phyloP scores from a whole-genome alignment of 1,140 invertebrate species.

The Drosophila nigrodunni region DNA sequence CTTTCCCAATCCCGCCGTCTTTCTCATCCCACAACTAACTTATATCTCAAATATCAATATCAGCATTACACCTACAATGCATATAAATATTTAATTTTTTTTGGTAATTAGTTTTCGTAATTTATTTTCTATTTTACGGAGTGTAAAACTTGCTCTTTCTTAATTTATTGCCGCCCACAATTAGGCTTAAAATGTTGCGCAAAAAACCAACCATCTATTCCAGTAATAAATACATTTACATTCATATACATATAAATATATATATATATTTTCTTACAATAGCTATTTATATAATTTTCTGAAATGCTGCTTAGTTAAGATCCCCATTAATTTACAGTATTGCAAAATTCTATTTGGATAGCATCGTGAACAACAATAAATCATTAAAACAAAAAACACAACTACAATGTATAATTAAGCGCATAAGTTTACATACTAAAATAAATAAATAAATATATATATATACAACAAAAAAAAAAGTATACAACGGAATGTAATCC shows the following conservation, averaged over 20 bases:
- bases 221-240: slow-evolving; percentile 36
- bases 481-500: slow-evolving; percentile 70
- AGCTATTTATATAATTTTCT: slow-evolving; percentile 4
- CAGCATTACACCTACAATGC: slow-evolving; percentile 33
- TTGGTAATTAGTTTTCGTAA: slow-evolving; percentile 36
- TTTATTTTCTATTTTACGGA: slow-evolving; percentile 57
- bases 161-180: slow-evolving; percentile 71
- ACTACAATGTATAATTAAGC: slow-evolving; percentile 60
- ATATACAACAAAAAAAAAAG: slow-evolving; percentile 40
- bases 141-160: slow-evolving; percentile 31
- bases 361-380: slow-evolving; percentile 19
- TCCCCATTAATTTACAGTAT: slow-evolving; percentile 37
- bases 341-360: slow-evolving; percentile 22
- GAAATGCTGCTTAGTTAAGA: slow-evolving; percentile 37
- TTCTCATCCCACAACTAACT: slow-evolving; percentile 20
- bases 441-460: slow-evolving; percentile 2
- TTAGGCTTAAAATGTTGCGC: slow-evolving; percentile 53
- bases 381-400: slow-evolving; percentile 13
- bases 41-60: slow-evolving; percentile 65
- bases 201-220: slow-evolving; percentile 22
- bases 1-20: too few species aligned
- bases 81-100: slow-evolving; percentile 10
- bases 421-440: slow-evolving; percentile 51
- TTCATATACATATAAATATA: too few species aligned
- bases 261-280: slow-evolving; percentile 11